These are phyloP conservation scores for Heliconius ismenius DNA, from an alignment of 2,888 invertebrate genomes.

Conservation along the genomic window DNA sequence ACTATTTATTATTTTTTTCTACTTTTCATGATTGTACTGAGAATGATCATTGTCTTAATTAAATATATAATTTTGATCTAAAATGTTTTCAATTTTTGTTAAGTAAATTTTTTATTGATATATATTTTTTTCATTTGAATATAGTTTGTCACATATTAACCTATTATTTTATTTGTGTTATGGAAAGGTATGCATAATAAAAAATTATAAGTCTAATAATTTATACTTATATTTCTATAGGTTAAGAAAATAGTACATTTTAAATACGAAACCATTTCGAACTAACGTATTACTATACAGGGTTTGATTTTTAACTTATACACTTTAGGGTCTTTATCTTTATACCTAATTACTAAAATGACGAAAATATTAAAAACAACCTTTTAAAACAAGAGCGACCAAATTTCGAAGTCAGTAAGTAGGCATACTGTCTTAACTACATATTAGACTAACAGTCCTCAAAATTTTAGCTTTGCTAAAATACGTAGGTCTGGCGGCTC, in stretches of 20 bases:
- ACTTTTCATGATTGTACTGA: neutral
- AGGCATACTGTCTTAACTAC: too few species aligned
- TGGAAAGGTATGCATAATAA: too few species aligned
- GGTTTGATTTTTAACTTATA: conserved; percentile 5
- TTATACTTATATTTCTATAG: too few species aligned
- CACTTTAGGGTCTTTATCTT: neutral
- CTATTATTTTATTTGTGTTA: too few species aligned
- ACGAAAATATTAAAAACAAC: neutral
- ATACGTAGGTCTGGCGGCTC: too few species aligned
- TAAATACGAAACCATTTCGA: neutral
- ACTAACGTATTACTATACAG: conserved; percentile 8
- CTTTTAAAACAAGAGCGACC: neutral
- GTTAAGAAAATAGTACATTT: neutral
- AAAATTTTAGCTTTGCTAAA: too few species aligned
- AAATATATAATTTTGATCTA: too few species aligned
- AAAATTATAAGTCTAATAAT: too few species aligned
- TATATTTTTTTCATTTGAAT: neutral
- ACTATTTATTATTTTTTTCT: neutral
- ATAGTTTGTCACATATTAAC: neutral
- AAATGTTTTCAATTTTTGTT: neutral
- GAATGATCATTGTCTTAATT: neutral
- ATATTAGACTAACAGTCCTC: too few species aligned
- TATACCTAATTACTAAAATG: neutral
- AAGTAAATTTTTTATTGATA: neutral
- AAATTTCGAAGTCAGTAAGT: neutral